These are phyloP conservation scores for Geophilus truncorum DNA, from an alignment of 2,888 invertebrate genomes.

Conservation along the genomic window DNA sequence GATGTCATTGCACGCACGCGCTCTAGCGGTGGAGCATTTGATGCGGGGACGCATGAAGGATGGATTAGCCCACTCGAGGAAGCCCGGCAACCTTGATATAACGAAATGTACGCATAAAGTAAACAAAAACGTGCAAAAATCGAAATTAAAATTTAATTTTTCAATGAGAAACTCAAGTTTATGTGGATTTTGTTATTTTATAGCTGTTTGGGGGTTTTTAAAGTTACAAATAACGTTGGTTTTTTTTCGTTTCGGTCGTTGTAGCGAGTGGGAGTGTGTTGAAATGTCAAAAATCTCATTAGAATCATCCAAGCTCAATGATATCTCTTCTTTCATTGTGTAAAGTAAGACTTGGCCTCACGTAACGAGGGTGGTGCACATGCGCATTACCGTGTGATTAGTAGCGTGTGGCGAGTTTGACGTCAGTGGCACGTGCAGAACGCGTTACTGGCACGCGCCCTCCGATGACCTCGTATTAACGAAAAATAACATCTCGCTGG, in stretches of 20 bases:
- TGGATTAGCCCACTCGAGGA: slow-evolving; percentile 11
- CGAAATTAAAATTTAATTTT: no score
- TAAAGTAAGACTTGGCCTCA: slow-evolving; percentile 12
- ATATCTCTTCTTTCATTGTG: slow-evolving; percentile 20
- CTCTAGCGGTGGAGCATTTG: slow-evolving; percentile 9
- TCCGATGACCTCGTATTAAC: slow-evolving; percentile 30
- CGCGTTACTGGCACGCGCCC: slow-evolving; percentile 29
- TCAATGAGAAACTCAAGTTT: no score
- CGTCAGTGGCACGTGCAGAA: slow-evolving; percentile 30
- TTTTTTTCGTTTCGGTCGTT: no score
- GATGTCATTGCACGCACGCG: slow-evolving; percentile 5
- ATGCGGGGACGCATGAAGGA: slow-evolving; percentile 18
- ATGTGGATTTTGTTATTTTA: neutral
- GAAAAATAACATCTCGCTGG: slow-evolving; percentile 11
- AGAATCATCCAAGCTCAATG: slow-evolving; percentile 20
- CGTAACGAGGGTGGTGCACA: slow-evolving; percentile 12
- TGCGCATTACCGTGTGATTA: neutral
- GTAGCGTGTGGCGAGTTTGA: slow-evolving; percentile 19
- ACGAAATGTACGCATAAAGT: no score
- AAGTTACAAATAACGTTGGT: no score
- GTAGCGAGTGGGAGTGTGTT: neutral
- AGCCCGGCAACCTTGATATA: neutral
- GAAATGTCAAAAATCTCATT: slow-evolving; percentile 20
- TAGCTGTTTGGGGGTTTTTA: neutral
- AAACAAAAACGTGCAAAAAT: no score